Evolutionary conservation across 2,113 vertebrate genomes (phyloP), one percentile per base, ranked within the genome.

Genomic region (Vulpes lagopus): DNA sequence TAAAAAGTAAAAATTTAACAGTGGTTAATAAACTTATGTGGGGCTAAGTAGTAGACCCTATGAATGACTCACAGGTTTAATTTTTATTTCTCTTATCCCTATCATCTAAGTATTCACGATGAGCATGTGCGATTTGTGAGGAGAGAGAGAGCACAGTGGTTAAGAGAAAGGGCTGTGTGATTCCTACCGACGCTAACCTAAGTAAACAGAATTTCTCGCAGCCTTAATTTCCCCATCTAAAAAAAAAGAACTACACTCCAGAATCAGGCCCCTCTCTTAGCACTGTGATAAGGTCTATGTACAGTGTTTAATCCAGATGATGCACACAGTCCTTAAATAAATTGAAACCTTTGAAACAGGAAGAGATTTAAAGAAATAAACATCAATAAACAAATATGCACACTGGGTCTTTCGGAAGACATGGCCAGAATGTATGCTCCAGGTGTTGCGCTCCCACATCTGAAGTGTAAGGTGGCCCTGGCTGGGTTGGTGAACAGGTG

Each of bases 1-100:
- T 73, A 95, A 35, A 79, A 91, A 79, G 38, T 49, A 87, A 88
- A 91, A 91, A 64, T 9, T 84, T 79, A 83, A 86, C 14, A 83
- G 25, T 89, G 15, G 30, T 79, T 84, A 65, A 35, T 67, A 69
- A 23, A 89, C 22, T 83, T 89, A 12, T 14, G 32, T 73, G 80
- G 79, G 43, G 17, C 12, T 4, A 94, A 38, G 17, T 32, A 38
- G 30, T 27, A 62, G 62, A 59, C 67, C 84, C 51, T 73, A 85
- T 32, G 22, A 30, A 12, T 43, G 30, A 87, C 38, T 64, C 65
- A 67, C 5, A 76, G 64, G 51, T 60, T 35, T 8, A 62, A 16
- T 17, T 27, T 92, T 67, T 1, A 49, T 78, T 94, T 23, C 53
- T 49, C 22, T 79, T 51, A 35, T 20, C n/a, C 8, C 17, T 49